Evolutionary conservation across 2,888 invertebrate genomes (phyloP).

Genomic region (Chrysotoxum bicinctum): DNA sequence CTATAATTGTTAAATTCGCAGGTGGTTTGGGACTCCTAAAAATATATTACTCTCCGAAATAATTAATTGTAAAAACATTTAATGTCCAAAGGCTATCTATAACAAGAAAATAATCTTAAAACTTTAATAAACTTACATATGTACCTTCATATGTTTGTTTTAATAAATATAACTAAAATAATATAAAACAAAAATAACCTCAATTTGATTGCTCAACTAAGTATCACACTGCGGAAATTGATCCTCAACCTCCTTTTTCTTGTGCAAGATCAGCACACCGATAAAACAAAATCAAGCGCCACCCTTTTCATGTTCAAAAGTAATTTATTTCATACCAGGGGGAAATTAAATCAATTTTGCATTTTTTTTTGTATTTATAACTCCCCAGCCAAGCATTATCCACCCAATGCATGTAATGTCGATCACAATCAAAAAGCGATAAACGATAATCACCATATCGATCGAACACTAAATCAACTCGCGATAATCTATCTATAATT

Average conservation of each 20-base stretch:
- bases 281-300: slow-evolving; percentile 46
- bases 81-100: too few relatives aligned
- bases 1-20: too few relatives aligned
- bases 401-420: slow-evolving; percentile 23
- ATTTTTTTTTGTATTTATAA: slow-evolving; percentile 7
- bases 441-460: slow-evolving; percentile 60
- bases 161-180: too few relatives aligned
- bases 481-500: slow-evolving; percentile 61
- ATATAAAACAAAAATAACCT: neutral
- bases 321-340: slow-evolving; percentile 18
- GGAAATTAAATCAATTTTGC: slow-evolving; percentile 31
- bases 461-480: slow-evolving; percentile 55
- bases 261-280: neutral
- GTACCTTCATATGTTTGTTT: too few relatives aligned
- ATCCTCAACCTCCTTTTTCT: neutral
- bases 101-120: too few relatives aligned
- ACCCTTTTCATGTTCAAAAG: slow-evolving; percentile 53
- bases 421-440: slow-evolving; percentile 62
- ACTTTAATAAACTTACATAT: too few relatives aligned
- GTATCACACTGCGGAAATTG: neutral
- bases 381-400: neutral
- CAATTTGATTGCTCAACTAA: neutral
- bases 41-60: too few relatives aligned
- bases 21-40: too few relatives aligned
- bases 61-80: too few relatives aligned